Base-by-base conservation (phyloP, 2,113 vertebrate genomes). In the Thamnophis sirtalis region DNA sequence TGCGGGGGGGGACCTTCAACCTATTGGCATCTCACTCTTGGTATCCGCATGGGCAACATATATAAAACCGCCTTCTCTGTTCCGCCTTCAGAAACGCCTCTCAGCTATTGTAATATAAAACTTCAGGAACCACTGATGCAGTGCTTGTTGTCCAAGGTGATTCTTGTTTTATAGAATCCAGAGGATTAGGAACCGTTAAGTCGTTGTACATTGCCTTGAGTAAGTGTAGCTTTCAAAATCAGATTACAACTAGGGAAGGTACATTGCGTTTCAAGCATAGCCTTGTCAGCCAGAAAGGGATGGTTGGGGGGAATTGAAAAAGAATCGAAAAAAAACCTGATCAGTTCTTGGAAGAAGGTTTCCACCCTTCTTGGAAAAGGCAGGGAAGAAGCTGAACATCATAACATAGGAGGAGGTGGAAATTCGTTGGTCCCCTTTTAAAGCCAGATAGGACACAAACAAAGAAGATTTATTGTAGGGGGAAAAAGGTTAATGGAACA, bases 221-320 rank as follows among this genome's bases (percentile, higher is more conserved):
- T 96, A 94, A 94, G 55, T 50, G 95, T 96, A 93, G 7, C 86
- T 95, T 96, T 92, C 93, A 95, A 96, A 96, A 96, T 95, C 21
- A 5, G 96, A 95, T 96, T 96, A 94, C 93, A 95, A 96, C 95
- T 96, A 91, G 89, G 92, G 92, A 94, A 95, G 48, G 94, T 91
- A 94, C 90, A 92, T 91, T 28, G 89, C 86, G 88, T 95, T 95
- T 91, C 86, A 89, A 90, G 89, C 19, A 92, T 87, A 94, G 94
- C 92, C 7, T 0, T 94, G 92, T 92, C 95, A 96, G 86, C 87
- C 80, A 89, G 22, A 58, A 58, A 58, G 13, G 26, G 92, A 3
- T 43, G 94, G 94, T 94, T 94, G 51, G 55, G 94, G 95, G 51
- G 53, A 63, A 51, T 93, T 10, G 55, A 84, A 93, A 90, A 88